Evolutionary conservation across 35 echinoderm and acorn worm genomes (phyloP), one percentile per base, ranked within the genome.

Genomic region (Heliocidaris erythrogramma): DNA sequence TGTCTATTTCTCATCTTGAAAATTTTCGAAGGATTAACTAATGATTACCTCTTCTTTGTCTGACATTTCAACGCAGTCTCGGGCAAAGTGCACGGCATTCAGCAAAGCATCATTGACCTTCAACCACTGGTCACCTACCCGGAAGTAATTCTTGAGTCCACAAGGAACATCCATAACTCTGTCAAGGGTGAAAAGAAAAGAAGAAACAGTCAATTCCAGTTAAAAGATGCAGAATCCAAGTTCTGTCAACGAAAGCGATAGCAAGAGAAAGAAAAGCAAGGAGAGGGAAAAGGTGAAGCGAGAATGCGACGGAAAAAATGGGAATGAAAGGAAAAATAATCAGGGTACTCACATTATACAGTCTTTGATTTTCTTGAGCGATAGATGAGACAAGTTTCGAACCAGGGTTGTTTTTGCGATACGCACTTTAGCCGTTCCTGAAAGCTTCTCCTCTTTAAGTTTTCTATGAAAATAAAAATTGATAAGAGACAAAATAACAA

Each of bases 361-460:
- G 32, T 89, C 87, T 17, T 31, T 13, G 65, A 78, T 78, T 78
- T 78, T 24, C 17, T 78, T 78, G 21, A 78, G 65, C 7, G 31
- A 89, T 24, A 89, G 47, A 2, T 16, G 11, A 5, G 87, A 24
- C 30, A 89, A 42, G 24, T 35, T 42, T 5, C 87, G 87, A 89
- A 48, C 31, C 2, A 89, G 29, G 87, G 18, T 48, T 7, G 87
- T 16, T 48, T 89, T 89, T 11, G 11, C 87, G 47, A 89, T 12
- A 42, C 17, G 31, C 29, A 89, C 30, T 42, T 31, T 89, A 89
- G 47, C 32, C 31, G 31, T 24, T 18, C 30, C 1, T n/a, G 87
- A 18, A 18, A 89, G 2, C 24, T 89, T 89, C 87, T 89, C 87
- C 32, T 89, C 32, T 24, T 89, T 89, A 35, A 89, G 87, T 89